These are phyloP conservation scores for Entomyzon cyanotis DNA, from an alignment of 2,113 vertebrate genomes.

Conservation along the genomic window DNA sequence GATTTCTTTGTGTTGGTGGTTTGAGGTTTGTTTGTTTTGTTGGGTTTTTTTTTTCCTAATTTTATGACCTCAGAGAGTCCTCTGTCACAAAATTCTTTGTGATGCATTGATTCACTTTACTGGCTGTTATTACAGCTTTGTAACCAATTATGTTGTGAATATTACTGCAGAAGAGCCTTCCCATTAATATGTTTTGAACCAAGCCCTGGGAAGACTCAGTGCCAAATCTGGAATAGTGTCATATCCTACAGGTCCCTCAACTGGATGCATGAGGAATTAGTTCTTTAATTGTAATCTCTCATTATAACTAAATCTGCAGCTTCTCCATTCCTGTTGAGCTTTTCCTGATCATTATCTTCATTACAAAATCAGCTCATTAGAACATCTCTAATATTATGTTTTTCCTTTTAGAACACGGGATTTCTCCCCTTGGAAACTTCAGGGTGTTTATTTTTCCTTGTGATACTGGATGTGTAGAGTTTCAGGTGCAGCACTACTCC, in stretches of 20 bases:
- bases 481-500: background rate
- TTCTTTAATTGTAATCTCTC: background rate
- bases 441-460: background rate
- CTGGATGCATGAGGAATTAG: background rate
- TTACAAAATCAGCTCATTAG: background rate
- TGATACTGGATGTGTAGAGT: background rate
- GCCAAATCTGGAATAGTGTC: background rate
- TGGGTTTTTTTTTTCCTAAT: background rate
- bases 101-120: background rate
- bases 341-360: background rate
- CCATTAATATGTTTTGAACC: background rate
- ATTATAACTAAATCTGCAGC: background rate
- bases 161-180: background rate
- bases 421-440: background rate
- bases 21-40: background rate
- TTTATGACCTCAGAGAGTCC: background rate
- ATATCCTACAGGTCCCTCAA: background rate
- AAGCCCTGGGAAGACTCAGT: background rate
- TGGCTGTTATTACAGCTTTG: background rate
- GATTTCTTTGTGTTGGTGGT: background rate
- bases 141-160: background rate
- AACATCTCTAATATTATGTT: background rate
- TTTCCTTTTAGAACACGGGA: background rate
- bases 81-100: background rate
- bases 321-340: background rate